These are phyloP conservation scores for Sebastes iracundus DNA, from an alignment of 2,797 vertebrate genomes.

Conservation along the genomic window DNA sequence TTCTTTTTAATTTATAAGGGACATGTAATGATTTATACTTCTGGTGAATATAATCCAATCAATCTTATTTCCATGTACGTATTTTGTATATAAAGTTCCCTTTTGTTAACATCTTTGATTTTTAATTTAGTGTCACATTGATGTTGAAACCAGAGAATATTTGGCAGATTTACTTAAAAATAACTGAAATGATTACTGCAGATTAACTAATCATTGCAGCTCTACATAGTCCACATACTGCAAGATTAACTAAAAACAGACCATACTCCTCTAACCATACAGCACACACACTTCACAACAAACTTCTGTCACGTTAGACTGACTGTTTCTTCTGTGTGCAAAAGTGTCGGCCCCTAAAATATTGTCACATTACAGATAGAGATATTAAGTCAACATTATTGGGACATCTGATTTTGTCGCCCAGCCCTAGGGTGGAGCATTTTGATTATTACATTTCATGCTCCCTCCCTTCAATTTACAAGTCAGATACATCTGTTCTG, in stretches of 20 bases:
- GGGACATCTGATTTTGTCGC: background rate
- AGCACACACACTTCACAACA: background rate
- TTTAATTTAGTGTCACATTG: no score
- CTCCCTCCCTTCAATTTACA: background rate
- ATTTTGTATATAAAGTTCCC: no score
- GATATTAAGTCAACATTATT: background rate
- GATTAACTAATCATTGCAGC: background rate
- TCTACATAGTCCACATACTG: no score
- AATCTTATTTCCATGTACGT: no score
- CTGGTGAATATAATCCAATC: no score
- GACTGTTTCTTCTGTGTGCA: no score
- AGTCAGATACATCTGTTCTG: background rate
- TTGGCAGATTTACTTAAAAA: background rate
- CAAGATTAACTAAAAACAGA: background rate
- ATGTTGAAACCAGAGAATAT: no score
- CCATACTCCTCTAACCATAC: background rate
- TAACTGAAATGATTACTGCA: background rate
- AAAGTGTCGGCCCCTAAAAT: background rate
- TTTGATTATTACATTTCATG: conserved; percentile 1
- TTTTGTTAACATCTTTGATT: no score
- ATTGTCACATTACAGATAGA: background rate
- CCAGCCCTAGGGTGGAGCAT: background rate
- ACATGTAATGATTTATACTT: no score
- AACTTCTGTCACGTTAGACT: no score
- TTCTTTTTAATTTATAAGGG: no score